These are phyloP conservation scores for Drosophila fungiperda DNA, from an alignment of 2,888 invertebrate species.

Conservation along the genomic window DNA sequence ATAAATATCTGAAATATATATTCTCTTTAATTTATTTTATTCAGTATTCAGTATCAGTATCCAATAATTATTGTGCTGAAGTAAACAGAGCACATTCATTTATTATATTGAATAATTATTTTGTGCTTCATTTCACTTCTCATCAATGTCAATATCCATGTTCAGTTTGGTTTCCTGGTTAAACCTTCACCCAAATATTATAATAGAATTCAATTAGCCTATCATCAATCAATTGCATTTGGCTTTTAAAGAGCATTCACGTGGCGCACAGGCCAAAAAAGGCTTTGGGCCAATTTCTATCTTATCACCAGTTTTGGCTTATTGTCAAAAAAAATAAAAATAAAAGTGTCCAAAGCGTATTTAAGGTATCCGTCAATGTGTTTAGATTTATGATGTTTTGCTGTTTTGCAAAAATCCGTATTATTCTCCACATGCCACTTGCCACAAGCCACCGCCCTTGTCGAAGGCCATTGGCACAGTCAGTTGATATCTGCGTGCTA, in stretches of 20 bases:
- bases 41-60: too few species aligned
- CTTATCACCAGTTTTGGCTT: constrained; percentile 45
- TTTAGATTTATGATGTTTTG: constrained; percentile 51
- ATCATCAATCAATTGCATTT: constrained; percentile 20
- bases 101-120: background rate
- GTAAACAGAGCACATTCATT: background rate
- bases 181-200: background rate
- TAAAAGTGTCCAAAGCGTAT: constrained; percentile 12
- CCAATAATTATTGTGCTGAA: background rate
- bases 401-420: constrained; percentile 24
- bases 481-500: constrained; percentile 56
- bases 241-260: constrained; percentile 37
- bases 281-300: constrained; percentile 26
- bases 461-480: constrained; percentile 52
- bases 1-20: background rate
- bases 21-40: background rate
- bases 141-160: background rate
- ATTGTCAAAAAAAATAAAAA: constrained; percentile 26
- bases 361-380: constrained; percentile 20
- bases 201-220: background rate
- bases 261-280: background rate
- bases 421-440: constrained; percentile 6
- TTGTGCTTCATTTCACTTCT: background rate
- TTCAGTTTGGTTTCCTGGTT: background rate
- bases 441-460: constrained; percentile 16